A percentile compares a stretch with the other conserved stretches of the same genome.
Conservation (phyloP, 2,797 vertebrate genomes). For the Pteropus rufus region DNA sequence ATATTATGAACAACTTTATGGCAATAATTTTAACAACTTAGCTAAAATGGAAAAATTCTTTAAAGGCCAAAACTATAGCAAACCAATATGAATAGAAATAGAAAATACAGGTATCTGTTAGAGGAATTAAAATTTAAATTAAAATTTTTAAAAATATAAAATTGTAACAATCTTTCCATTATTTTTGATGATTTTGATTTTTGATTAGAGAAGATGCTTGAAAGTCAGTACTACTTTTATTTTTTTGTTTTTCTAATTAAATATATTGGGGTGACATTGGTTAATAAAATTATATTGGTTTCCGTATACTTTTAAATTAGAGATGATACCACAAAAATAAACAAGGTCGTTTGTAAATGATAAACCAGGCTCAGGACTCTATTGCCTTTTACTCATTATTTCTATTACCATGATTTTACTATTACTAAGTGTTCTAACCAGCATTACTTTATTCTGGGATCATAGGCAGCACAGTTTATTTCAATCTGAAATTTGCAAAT, state of each 20-base stretch:
- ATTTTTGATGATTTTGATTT: not conserved
- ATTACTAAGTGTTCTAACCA: not conserved
- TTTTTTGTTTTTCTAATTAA: too few species aligned
- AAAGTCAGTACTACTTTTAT: not conserved
- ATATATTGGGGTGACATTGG: too few species aligned
- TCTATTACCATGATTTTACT: not conserved
- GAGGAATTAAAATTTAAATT: not conserved
- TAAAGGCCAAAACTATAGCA: not conserved
- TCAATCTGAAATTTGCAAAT: conserved; percentile 12
- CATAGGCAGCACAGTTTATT: not conserved
- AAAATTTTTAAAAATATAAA: not conserved
- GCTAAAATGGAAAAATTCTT: not conserved
- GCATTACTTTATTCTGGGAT: not conserved
- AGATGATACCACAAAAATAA: not conserved
- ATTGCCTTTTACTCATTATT: not conserved
- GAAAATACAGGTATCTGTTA: not conserved
- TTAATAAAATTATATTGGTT: too few species aligned
- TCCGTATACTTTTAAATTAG: not conserved
- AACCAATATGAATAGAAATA: not conserved
- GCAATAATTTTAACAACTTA: not conserved
- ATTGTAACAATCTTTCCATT: not conserved
- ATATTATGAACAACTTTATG: not conserved
- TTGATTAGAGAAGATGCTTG: not conserved
- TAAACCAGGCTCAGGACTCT: not conserved
- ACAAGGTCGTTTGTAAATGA: not conserved